phyloP scores from a whole-genome alignment of 1,140 invertebrate genomes.

The Myzus persicae region DNA sequence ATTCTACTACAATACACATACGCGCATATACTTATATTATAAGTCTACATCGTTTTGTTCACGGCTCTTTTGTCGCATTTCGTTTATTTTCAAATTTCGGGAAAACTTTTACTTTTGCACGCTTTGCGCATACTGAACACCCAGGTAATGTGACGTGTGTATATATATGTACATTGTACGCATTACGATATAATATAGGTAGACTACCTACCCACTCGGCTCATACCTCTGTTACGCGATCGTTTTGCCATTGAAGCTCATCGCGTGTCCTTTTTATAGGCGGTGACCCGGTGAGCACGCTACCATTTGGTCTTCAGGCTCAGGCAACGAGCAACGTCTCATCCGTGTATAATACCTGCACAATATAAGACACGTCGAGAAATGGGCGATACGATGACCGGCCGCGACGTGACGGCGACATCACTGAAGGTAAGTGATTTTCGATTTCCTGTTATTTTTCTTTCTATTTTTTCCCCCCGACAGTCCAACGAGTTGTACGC shows the following conservation, averaged over 20 bases:
- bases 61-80: slow-evolving; percentile 21
- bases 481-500: neutral
- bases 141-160: neutral
- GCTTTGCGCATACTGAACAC: slow-evolving; percentile 48
- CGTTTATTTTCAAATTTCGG: neutral
- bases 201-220: neutral
- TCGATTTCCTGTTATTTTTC: neutral
- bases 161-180: neutral
- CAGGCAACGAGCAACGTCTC: neutral
- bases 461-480: neutral
- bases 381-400: neutral
- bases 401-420: neutral
- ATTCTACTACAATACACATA: neutral
- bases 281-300: neutral
- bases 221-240: neutral
- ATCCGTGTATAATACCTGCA: neutral
- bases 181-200: neutral
- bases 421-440: slow-evolving; percentile 16
- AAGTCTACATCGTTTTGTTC: slow-evolving; percentile 22
- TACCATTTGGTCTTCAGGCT: neutral
- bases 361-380: neutral
- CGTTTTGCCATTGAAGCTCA: neutral
- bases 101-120: slow-evolving; percentile 54
- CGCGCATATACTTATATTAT: neutral
- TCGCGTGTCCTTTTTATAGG: slow-evolving; percentile 11